Evolutionary conservation across 2,888 invertebrate species (phyloP).

Genomic region (Sinohyriopsis cumingii): DNA sequence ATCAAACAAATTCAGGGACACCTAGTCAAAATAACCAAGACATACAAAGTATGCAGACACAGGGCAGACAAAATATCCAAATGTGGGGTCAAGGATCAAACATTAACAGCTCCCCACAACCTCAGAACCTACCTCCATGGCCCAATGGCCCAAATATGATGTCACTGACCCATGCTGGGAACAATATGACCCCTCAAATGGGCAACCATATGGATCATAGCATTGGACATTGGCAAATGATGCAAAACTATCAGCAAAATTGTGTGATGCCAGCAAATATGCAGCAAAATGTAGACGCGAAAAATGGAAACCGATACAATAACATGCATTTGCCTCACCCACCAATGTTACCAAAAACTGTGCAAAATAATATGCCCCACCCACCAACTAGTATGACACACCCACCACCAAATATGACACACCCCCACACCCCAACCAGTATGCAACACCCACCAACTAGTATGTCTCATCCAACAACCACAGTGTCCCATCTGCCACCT

Average conservation of each 20-base stretch:
- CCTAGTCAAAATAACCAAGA: slow-evolving; percentile 9
- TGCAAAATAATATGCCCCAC: slow-evolving; percentile 23
- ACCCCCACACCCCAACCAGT: slow-evolving; percentile 19
- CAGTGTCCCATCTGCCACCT: slow-evolving; percentile 21
- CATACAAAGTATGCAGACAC: slow-evolving; percentile 9
- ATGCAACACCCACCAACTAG: slow-evolving; percentile 29
- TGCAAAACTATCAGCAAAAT: slow-evolving; percentile 20
- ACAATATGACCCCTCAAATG: slow-evolving; percentile 27
- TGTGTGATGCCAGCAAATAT: slow-evolving; percentile 7
- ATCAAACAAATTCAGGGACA: slow-evolving; percentile 4
- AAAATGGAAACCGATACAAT: slow-evolving; percentile 22
- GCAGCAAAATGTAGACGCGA: slow-evolving; percentile 14
- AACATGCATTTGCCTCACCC: slow-evolving; percentile 39
- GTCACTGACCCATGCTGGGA: slow-evolving; percentile 8
- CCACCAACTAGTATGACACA: slow-evolving; percentile 27
- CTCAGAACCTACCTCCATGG: slow-evolving; percentile 32
- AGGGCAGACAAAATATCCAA: slow-evolving; percentile 33
- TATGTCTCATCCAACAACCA: slow-evolving; percentile 18
- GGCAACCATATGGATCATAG: slow-evolving; percentile 19
- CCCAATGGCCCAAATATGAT: slow-evolving; percentile 12
- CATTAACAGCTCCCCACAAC: slow-evolving; percentile 5
- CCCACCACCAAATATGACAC: slow-evolving; percentile 16
- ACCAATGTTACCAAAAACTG: slow-evolving; percentile 31
- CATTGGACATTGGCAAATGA: slow-evolving; percentile 43
- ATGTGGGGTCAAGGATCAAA: slow-evolving; percentile 38